Evolutionary conservation across 2,113 vertebrate genomes (phyloP).

Genomic region (Phainopepla nitens): DNA sequence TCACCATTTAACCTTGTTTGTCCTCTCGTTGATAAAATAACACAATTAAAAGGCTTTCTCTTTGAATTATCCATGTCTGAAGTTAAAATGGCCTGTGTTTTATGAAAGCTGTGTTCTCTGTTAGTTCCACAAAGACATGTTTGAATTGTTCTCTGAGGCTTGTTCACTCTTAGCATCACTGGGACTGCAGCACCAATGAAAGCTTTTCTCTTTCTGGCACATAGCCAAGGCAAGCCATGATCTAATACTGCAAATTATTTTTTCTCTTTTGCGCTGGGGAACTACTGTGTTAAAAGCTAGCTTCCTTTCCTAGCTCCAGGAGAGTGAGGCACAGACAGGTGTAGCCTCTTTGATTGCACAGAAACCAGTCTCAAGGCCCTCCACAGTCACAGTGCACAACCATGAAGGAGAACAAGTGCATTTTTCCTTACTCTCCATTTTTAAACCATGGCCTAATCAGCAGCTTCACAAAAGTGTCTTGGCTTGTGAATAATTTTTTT

Average conservation of each 20-base stretch:
- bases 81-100: not conserved
- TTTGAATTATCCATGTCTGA: not conserved
- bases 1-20: not conserved
- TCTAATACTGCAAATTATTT: slow-evolving; percentile 64
- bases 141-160: not conserved
- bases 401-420: not conserved
- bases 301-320: not conserved
- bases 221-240: slow-evolving; percentile 60
- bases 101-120: not conserved
- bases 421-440: slow-evolving; percentile 13
- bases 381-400: not conserved
- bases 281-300: slow-evolving; percentile 15
- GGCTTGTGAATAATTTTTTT: not conserved
- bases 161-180: not conserved
- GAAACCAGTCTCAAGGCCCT: not conserved
- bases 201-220: slow-evolving; percentile 31
- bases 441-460: slow-evolving; percentile 29
- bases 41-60: not conserved
- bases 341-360: not conserved
- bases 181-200: slow-evolving; percentile 1
- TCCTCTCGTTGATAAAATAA: not conserved
- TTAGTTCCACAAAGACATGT: slow-evolving; percentile 10
- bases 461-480: slow-evolving; percentile 10
- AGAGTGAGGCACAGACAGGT: not conserved
- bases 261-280: slow-evolving; percentile 49